Evolutionary conservation across 37 sponge, comb jelly and placozoan genomes (phyloP), one percentile per base, ranked within the genome.

Genomic region (Spongilla lacustris): DNA sequence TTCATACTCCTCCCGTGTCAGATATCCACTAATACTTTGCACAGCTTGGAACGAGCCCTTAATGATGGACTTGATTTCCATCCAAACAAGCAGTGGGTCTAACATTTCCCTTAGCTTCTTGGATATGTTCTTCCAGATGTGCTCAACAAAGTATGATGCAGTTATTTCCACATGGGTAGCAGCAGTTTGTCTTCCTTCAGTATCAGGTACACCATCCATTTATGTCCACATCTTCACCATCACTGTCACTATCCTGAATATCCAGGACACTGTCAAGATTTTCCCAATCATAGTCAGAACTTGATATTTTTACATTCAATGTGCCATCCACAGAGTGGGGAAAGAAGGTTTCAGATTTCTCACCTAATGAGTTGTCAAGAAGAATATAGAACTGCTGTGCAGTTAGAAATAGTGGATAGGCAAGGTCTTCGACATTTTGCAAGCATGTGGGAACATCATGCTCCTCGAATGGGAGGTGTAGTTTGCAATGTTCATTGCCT

Each of bases 21-120:
- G 82, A 35, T 67, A 84, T 12, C 96, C 93, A 25, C 33, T 69
- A 14, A 72, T 66, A 21, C 46, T 71, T 41, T 89, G 31, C 71
- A 95, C 2, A 31, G 96, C 96, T 72, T 95, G 41, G 25, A 19
- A 1, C 21, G 96, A 92, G 23, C 96, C 96, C 41, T 95, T 92
- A 27, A 95, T 89, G 77, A 90, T 93, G 58, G 96, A 95, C 29
- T 84, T 82, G 36, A 95, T 95, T 76, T 95, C 96, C 82, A 84
- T 92, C 96, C 96, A 95, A 19, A 95, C 71, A 21, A 95, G 80
- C 8, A 91, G 74, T 23, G 96, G 86, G 33, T 85, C 73, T 27
- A 80, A 73, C 29, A 31, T 67, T 9, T 67, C 58, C 11, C 0
- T 21, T n/a, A 8, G 49, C 93, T 93, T 93, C 19, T 81, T 79